Evolutionary conservation across 2,888 invertebrate genomes (phyloP).

Genomic region (Mechanitis mazaeus): DNA sequence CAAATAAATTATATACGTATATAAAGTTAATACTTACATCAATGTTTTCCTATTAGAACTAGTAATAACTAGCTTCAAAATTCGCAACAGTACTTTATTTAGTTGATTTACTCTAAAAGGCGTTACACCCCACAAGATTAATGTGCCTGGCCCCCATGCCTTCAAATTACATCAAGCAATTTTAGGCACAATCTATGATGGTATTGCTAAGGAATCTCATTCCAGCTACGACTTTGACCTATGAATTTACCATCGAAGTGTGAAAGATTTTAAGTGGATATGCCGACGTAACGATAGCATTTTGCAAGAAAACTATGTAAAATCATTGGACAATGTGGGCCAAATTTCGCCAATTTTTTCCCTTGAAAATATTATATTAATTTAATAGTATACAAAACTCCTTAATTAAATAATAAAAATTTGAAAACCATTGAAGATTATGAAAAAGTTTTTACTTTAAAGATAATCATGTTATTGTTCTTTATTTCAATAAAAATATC

Average conservation of each 20-base stretch:
- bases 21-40: not conserved
- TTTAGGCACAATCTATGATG: conserved; percentile 65
- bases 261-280: conserved; percentile 17
- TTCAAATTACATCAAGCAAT: conserved; percentile 71
- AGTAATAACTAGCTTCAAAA: conserved; percentile 7
- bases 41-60: not conserved
- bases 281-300: not conserved
- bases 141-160: conserved; percentile 48
- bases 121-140: conserved; percentile 42
- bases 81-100: conserved; percentile 22
- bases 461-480: no score
- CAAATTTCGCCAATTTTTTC: no score
- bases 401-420: no score
- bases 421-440: not conserved
- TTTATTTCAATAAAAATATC: not conserved
- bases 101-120: conserved; percentile 29
- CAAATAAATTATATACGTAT: no score
- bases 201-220: conserved; percentile 61
- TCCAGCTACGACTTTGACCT: conserved; percentile 50
- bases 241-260: conserved; percentile 34
- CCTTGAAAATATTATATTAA: no score
- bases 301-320: conserved; percentile 18
- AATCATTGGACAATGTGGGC: not conserved
- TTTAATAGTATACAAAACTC: no score
- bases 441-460: not conserved